Percentiles rank a stretch among this genome's conserved stretches.
Evolutionary conservation across 2,888 invertebrate species (phyloP).

Genomic region (Drosophila ustulata): DNA sequence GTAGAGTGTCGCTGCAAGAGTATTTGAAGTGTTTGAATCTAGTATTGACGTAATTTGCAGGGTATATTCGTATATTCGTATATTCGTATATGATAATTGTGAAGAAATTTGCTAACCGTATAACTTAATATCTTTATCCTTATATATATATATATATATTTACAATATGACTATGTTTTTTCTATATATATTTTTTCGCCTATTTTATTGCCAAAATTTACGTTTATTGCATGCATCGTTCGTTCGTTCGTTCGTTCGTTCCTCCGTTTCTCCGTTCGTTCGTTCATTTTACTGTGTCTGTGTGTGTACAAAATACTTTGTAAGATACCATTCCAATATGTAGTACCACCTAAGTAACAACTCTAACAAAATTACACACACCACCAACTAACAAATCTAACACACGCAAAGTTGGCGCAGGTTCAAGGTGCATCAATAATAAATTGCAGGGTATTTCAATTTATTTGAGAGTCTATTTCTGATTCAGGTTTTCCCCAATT

Average conservation of each 20-base stretch:
- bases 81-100: constrained; percentile 16
- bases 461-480: no score
- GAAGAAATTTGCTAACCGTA: constrained; percentile 42
- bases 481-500: no score
- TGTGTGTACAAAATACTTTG: constrained; percentile 79
- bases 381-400: not conserved
- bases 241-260: constrained; percentile 71
- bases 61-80: constrained; percentile 17
- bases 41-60: constrained; percentile 25
- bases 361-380: constrained; percentile 20
- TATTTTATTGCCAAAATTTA: constrained; percentile 66
- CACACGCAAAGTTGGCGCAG: not conserved
- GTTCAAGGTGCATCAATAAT: constrained; percentile 2
- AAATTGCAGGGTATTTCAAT: not conserved
- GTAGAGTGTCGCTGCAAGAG: not conserved
- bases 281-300: constrained; percentile 78
- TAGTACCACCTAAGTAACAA: constrained; percentile 41
- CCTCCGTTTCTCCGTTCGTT: constrained; percentile 61
- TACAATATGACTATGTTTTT: constrained; percentile 66
- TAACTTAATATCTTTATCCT: constrained; percentile 33
- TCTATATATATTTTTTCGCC: constrained; percentile 68
- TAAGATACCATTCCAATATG: constrained; percentile 79
- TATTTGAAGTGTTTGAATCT: constrained; percentile 1
- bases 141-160: constrained; percentile 49
- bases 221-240: constrained; percentile 75